A percentile compares a stretch with the other conserved stretches of the same genome.
Conservation (phyloP, 2,797 vertebrate genomes). For the Intellagama lesueurii region DNA sequence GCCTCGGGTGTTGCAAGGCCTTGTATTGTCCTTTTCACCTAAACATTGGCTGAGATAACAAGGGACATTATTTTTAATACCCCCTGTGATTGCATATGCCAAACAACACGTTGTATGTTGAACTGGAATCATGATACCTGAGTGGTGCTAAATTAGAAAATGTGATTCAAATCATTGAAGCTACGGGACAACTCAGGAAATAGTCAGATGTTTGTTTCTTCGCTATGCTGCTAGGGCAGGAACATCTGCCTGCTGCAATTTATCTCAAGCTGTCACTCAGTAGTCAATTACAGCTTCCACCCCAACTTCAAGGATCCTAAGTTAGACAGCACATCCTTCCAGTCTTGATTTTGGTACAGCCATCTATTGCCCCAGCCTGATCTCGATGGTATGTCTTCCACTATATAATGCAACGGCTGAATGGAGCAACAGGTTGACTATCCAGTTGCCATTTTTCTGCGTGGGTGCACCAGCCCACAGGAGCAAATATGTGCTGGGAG, state of each 20-base stretch:
- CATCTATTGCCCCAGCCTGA: background rate
- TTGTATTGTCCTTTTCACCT: too few relatives aligned
- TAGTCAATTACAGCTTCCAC: background rate
- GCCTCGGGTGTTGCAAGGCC: too few relatives aligned
- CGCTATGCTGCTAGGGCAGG: background rate
- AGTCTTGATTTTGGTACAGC: background rate
- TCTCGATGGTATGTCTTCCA: too few relatives aligned
- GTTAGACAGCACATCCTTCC: background rate
- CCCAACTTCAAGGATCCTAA: background rate
- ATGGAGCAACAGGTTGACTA: background rate
- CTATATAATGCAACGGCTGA: background rate
- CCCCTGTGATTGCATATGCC: conserved; percentile 57
- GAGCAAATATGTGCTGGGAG: background rate
- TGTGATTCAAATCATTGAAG: conserved; percentile 1
- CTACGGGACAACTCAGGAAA: background rate
- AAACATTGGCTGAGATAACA: conserved; percentile 50
- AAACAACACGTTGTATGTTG: conserved; percentile 48
- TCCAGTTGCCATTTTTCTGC: background rate
- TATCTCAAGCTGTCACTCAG: background rate
- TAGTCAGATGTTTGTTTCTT: background rate
- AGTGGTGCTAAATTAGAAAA: conserved; percentile 50
- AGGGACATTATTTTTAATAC: conserved; percentile 37
- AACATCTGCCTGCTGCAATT: background rate
- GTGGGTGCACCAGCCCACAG: background rate
- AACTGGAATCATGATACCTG: conserved; percentile 48